Evolutionary conservation across 2,888 invertebrate genomes (phyloP).

Genomic region (Camponotus fellah): DNA sequence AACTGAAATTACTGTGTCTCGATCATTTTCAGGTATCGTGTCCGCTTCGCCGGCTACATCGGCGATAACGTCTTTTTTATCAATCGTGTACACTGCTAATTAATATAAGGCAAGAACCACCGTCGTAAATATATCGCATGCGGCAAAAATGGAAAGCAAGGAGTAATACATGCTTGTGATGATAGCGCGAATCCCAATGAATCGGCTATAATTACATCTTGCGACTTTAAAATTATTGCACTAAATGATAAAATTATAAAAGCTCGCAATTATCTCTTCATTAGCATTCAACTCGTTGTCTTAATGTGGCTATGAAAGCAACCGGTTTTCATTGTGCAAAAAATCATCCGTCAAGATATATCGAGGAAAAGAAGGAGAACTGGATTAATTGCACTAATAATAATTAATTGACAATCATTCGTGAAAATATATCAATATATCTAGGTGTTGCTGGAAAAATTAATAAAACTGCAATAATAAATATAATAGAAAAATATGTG

Average conservation of each 20-base stretch:
- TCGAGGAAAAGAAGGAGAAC: not conserved
- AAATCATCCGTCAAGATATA: slow-evolving; percentile 11
- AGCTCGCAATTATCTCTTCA: slow-evolving; percentile 13
- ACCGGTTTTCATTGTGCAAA: slow-evolving; percentile 28
- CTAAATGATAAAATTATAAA: slow-evolving; percentile 22
- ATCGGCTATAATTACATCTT: slow-evolving; percentile 11
- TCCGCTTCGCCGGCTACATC: slow-evolving; percentile 12
- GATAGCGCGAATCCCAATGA: slow-evolving; percentile 31
- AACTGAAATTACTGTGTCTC: slow-evolving; percentile 8
- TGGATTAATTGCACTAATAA: not conserved
- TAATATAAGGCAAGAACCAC: not conserved
- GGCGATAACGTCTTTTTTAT: not conserved
- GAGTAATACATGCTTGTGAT: not conserved
- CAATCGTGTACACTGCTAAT: slow-evolving; percentile 13
- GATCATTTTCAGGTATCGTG: slow-evolving; percentile 1
- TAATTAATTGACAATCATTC: not conserved
- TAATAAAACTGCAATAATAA: not conserved
- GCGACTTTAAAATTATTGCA: slow-evolving; percentile 26
- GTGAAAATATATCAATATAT: not conserved
- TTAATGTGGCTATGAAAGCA: slow-evolving; percentile 7
- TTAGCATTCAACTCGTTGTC: slow-evolving; percentile 6
- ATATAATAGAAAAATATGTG: not conserved
- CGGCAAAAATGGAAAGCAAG: not conserved
- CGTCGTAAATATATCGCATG: not conserved
- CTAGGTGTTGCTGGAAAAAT: not conserved